Evolutionary conservation across 2,797 vertebrate species (phyloP), one percentile per base, ranked within the genome.

Genomic region (Sebastes kiyomatsui): DNA sequence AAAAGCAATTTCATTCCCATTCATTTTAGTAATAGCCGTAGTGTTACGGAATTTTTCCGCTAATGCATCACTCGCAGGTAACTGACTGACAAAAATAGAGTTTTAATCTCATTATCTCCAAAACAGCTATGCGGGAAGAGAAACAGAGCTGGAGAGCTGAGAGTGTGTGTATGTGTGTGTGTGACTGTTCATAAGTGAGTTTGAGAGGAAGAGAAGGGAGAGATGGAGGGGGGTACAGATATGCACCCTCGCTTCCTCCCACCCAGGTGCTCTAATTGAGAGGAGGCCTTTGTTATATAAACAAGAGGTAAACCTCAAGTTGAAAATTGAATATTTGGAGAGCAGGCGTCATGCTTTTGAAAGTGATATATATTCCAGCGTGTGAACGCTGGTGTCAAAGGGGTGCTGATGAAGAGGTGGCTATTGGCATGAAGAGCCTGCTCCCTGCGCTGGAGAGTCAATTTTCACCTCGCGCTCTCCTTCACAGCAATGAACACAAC

Each of bases 261-360:
- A 79, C 84, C 80, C 20, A 38, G 68, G 70, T 13, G 67, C 84
- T 89, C 85, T 90, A 89, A 94, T 91, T 93, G 83, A 90, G 89
- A 86, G 64, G 90, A 90, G 68, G 62, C 85, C 83, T 90, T 91
- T 87, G 84, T 93, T 93, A 92, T 68, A 93, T 92, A 94, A 93
- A 94, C 85, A 89, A 83, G 91, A 89, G 84, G 80, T 85, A 67
- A 67, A 20, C 64, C 83, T 90, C 77, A 88, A 88, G 86, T 93
- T 92, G 84, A 88, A 91, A 92, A 91, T 92, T 81, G 83, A 92
- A 89, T 91, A 91, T 91, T 78, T 87, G 87, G 72, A 90, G 90
- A 88, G 84, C 66, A 65, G 66, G 82, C 59, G 4, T 78, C 71
- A 56, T 69, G 77, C 82, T 89, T 81, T 77, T 84, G 78, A 84